Evolutionary conservation across 2,113 vertebrate genomes (phyloP).

Genomic region (Dendropsophus ebraccatus): DNA sequence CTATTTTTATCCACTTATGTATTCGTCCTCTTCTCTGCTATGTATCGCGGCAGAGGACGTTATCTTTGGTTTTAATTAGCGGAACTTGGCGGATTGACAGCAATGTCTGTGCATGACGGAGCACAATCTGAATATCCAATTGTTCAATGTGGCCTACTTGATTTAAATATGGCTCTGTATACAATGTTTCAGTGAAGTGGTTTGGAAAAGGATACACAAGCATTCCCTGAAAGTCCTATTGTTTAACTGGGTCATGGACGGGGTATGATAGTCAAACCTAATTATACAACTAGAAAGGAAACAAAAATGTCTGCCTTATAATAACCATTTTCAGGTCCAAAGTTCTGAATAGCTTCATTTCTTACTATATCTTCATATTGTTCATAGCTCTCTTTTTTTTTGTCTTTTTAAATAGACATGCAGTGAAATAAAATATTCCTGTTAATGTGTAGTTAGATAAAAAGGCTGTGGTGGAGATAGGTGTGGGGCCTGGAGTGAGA

Average conservation of each 20-base stretch:
- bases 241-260: background rate
- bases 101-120: constrained; percentile 38
- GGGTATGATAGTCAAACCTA: background rate
- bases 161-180: constrained; percentile 11
- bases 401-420: no score
- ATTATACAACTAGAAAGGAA: background rate
- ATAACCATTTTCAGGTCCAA: background rate
- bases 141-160: constrained; percentile 33
- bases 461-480: no score
- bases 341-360: background rate
- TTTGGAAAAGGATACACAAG: constrained; percentile 30
- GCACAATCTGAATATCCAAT: constrained; percentile 21
- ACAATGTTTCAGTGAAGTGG: constrained; percentile 13
- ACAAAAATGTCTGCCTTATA: background rate
- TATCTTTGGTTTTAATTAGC: constrained; percentile 50
- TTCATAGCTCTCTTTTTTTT: no score
- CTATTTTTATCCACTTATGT: constrained; percentile 35
- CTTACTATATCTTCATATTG: no score
- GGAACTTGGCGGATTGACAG: constrained; percentile 43
- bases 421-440: no score
- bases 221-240: constrained; percentile 29
- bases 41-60: constrained; percentile 37
- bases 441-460: no score
- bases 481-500: no score
- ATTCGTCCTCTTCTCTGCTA: background rate